Percentiles rank a stretch among this genome's conserved stretches.
Conservation (phyloP, 92 coral and sea anemone genomes). For the Diadumene lineata region DNA sequence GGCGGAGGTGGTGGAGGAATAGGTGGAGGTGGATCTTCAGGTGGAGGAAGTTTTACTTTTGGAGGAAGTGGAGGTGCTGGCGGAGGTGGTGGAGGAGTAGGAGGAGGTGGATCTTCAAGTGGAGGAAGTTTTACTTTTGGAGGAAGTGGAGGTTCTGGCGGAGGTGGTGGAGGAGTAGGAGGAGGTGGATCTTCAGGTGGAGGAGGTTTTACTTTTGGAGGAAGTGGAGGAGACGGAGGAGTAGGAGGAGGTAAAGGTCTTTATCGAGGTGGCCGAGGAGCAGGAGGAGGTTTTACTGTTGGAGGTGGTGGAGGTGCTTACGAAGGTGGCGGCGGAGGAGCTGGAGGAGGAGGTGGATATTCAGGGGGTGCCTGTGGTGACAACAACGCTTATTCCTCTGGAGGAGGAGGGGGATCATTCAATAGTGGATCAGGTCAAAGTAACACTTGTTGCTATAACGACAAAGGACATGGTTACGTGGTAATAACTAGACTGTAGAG, state of each 20-base stretch:
- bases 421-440: background rate
- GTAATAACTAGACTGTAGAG: too few species aligned
- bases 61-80: constrained; percentile 32
- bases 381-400: background rate
- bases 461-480: background rate
- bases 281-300: too few species aligned
- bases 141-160: constrained; percentile 41
- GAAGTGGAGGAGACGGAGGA: constrained; percentile 51
- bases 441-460: background rate
- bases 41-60: constrained; percentile 37
- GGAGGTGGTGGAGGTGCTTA: constrained; percentile 61
- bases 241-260: background rate
- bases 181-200: constrained; percentile 35
- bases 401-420: background rate
- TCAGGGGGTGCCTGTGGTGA: constrained; percentile 9
- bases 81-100: background rate
- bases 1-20: constrained; percentile 45
- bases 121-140: too few species aligned
- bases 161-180: constrained; percentile 40
- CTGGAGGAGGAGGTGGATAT: constrained; percentile 47
- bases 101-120: background rate
- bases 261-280: constrained; percentile 40
- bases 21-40: too few species aligned
- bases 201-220: too few species aligned
- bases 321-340: constrained; percentile 27